A percentile compares a stretch with the other conserved stretches of the same genome.
Conservation (phyloP, 2,113 vertebrate genomes). For the Ophiodon elongatus region DNA sequence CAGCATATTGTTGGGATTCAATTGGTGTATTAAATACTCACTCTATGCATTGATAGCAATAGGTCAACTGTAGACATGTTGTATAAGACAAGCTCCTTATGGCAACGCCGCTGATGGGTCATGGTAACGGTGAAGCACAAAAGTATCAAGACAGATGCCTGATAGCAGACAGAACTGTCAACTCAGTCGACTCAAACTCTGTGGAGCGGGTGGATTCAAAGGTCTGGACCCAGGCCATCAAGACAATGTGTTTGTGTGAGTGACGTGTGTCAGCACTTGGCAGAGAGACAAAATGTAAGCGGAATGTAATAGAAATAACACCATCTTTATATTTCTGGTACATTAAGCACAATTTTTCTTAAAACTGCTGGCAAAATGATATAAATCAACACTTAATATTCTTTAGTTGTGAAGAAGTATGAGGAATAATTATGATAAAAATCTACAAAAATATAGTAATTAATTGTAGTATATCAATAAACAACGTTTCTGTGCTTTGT, state of each 20-base stretch:
- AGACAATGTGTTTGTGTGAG: not conserved
- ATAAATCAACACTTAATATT: not conserved
- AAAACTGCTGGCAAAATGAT: not conserved
- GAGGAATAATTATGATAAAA: not conserved
- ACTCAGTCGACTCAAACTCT: not conserved
- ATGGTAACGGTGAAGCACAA: constrained; percentile 17
- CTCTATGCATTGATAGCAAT: not conserved
- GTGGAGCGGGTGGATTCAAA: not conserved
- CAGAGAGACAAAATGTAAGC: not conserved
- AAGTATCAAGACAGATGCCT: constrained; percentile 1
- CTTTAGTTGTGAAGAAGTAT: not conserved
- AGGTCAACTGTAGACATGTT: not conserved
- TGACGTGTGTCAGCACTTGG: not conserved
- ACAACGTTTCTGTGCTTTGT: not conserved
- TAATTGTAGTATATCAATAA: not conserved
- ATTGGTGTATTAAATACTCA: not conserved
- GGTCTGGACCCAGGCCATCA: too few relatives aligned
- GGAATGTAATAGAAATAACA: not conserved
- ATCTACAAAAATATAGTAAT: not conserved
- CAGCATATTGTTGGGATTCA: not conserved
- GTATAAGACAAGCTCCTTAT: constrained; percentile 5
- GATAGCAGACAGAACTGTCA: not conserved
- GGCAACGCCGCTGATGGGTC: not conserved
- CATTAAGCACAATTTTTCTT: not conserved
- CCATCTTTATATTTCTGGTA: not conserved